A percentile compares a stretch with the other conserved stretches of the same genome.
Evolutionary conservation across 2,113 vertebrate genomes (phyloP).

Genomic region (Acrocephalus kingi): DNA sequence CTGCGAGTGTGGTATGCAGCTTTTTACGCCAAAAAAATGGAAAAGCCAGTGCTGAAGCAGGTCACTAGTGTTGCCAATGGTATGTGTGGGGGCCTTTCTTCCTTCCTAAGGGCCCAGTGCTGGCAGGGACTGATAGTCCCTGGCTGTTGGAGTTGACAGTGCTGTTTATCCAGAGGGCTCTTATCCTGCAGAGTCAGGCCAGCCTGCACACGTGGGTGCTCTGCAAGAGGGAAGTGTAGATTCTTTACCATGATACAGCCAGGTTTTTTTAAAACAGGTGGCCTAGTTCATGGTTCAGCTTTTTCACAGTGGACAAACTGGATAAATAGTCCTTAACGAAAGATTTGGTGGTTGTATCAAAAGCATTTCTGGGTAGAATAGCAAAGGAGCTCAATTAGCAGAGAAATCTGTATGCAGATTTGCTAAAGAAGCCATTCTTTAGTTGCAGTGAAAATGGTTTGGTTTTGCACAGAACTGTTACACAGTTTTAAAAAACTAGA

Average conservation of each 20-base stretch:
- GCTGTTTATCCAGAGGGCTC: neutral
- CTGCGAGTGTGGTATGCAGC: constrained; percentile 98
- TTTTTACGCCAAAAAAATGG: constrained; percentile 99
- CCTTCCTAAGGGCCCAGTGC: constrained; percentile 41
- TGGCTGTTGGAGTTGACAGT: neutral
- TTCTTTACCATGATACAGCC: neutral
- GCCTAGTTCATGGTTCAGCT: neutral
- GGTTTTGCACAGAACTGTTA: neutral
- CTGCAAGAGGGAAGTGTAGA: neutral
- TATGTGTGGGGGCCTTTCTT: constrained; percentile 71
- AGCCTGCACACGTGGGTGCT: neutral
- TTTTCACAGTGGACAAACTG: neutral
- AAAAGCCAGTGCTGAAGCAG: constrained; percentile 87
- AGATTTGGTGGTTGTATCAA: neutral
- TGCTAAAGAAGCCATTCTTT: neutral
- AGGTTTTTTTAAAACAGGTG: neutral
- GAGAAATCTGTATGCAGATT: neutral
- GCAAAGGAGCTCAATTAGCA: neutral
- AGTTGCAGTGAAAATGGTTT: neutral
- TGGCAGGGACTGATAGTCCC: neutral
- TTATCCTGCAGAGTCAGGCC: neutral
- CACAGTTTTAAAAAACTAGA: neutral
- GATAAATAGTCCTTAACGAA: neutral
- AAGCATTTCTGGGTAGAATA: neutral
- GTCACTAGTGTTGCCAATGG: constrained; percentile 67